Conservation (phyloP, 2,888 invertebrate species). For the Geophilus truncorum region DNA sequence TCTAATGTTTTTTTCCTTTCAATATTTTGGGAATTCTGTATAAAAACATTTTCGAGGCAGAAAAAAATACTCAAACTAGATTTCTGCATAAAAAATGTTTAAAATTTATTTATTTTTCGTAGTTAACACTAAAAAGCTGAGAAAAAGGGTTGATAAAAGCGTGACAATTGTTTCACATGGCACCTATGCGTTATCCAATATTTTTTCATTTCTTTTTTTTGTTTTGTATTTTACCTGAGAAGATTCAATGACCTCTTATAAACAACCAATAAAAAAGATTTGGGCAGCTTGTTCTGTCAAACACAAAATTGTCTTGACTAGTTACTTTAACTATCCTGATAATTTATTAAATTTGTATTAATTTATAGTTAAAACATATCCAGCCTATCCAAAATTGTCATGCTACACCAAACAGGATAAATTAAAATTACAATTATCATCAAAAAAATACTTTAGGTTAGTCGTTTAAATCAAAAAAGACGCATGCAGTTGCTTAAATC, state of each 20-base stretch:
- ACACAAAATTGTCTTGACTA: constrained; percentile 6
- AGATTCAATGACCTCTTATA: not conserved
- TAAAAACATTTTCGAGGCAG: constrained; percentile 18
- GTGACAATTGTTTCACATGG: constrained; percentile 14
- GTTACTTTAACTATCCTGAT: not conserved
- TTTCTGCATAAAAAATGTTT: constrained; percentile 19
- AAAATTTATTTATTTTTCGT: not conserved
- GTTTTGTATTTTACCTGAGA: not conserved
- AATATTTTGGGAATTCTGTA: not conserved
- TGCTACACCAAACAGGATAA: not conserved
- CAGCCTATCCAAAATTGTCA: not conserved
- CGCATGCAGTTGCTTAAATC: not conserved
- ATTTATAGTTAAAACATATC: not conserved
- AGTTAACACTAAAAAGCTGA: not conserved
- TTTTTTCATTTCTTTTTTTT: not conserved
- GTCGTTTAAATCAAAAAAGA: no score
- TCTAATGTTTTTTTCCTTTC: no score
- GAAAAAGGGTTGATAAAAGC: not conserved
- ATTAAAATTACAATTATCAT: not conserved
- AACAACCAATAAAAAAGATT: not conserved
- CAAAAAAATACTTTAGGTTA: no score
- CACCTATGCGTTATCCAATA: not conserved
- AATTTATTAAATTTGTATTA: not conserved
- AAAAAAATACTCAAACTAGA: not conserved
- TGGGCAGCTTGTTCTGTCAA: constrained; percentile 8